These are phyloP conservation scores for Erethizon dorsatum DNA, from an alignment of 2,797 vertebrate genomes.

Conservation along the genomic window DNA sequence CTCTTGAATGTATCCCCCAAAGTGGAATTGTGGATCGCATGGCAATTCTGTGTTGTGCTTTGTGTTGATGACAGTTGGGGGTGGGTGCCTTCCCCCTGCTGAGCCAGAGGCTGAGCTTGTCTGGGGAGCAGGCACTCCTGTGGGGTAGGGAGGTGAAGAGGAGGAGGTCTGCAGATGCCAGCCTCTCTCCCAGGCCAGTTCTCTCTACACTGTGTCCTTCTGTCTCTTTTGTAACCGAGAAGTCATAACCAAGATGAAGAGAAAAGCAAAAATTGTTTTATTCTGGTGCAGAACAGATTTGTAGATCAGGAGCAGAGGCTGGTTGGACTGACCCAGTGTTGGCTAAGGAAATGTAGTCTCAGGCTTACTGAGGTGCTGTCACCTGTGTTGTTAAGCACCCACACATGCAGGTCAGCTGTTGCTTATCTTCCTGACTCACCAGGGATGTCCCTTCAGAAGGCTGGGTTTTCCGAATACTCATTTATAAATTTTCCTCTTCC, in stretches of 20 bases:
- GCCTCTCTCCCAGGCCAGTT: too few species aligned
- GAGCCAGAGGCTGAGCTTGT: neutral
- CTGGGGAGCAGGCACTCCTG: neutral
- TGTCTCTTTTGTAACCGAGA: neutral
- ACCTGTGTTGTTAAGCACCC: neutral
- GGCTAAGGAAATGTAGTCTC: neutral
- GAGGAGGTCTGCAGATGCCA: neutral
- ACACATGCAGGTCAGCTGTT: too few species aligned
- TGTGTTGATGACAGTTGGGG: neutral
- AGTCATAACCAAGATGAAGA: neutral
- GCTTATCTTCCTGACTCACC: neutral
- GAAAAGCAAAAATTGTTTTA: neutral
- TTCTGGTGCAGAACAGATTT: neutral
- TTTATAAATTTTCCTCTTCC: neutral
- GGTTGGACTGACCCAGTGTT: too few species aligned
- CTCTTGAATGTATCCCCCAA: neutral
- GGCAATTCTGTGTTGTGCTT: neutral
- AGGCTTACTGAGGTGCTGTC: neutral
- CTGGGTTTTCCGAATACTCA: neutral
- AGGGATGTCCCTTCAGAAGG: neutral
- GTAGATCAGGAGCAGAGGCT: neutral
- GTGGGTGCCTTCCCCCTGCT: neutral
- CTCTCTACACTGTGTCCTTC: neutral
- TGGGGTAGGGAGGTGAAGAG: neutral
- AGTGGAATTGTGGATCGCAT: rapidly evolving